Evolutionary conservation across 2,113 vertebrate genomes (phyloP).

Genomic region (Leptosomus discolor): DNA sequence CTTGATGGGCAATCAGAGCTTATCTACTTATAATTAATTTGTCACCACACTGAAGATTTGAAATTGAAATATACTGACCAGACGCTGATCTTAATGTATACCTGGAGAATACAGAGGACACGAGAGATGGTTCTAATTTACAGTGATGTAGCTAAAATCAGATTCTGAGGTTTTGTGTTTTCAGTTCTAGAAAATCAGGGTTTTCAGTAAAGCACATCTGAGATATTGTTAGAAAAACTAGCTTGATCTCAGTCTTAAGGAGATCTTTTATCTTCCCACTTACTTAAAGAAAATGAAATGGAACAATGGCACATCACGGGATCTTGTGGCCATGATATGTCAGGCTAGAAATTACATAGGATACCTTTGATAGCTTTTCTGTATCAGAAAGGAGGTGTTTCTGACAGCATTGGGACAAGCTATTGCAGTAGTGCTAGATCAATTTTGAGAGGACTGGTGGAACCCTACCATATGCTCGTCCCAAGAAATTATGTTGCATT

Average conservation of each 20-base stretch:
- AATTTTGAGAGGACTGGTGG: neutral
- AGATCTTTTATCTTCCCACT: neutral
- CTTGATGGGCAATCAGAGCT: conserved; percentile 28
- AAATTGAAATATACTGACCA: conserved; percentile 30
- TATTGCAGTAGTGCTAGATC: neutral
- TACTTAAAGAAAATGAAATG: neutral
- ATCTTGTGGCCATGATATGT: neutral
- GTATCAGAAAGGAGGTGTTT: neutral
- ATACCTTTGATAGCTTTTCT: neutral
- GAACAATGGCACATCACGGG: neutral
- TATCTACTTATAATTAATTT: conserved; percentile 61
- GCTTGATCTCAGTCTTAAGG: neutral
- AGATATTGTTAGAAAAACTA: neutral
- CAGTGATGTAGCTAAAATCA: neutral
- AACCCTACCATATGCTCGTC: neutral
- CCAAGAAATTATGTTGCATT: neutral
- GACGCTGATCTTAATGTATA: neutral
- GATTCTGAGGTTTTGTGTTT: neutral
- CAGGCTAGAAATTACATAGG: neutral
- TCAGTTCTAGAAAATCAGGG: neutral
- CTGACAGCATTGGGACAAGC: neutral
- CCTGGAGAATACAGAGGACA: neutral
- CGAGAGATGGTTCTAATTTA: neutral
- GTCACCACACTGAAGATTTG: conserved; percentile 30
- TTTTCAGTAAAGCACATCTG: neutral